Percentiles rank a stretch among this genome's conserved stretches.
phyloP scores from a whole-genome alignment of 2,888 invertebrate species.

The Ernsta delagoae region DNA sequence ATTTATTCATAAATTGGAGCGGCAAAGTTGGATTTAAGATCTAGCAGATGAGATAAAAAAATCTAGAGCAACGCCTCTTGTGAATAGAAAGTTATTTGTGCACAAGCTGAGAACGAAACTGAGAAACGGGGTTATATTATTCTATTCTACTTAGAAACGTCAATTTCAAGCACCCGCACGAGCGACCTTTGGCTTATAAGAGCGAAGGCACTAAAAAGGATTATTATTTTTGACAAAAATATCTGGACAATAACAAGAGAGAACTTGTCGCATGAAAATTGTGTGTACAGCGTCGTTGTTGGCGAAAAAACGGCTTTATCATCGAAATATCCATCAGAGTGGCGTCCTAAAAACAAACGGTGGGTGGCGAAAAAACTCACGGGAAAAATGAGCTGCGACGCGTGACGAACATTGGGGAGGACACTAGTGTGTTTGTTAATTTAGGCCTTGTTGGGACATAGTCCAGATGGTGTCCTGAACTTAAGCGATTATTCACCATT shows the following conservation, averaged over 20 bases:
- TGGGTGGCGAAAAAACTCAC: constrained; percentile 29
- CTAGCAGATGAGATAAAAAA: neutral
- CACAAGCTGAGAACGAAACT: neutral
- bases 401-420: constrained; percentile 3
- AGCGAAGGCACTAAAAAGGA: neutral
- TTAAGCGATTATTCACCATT: neutral
- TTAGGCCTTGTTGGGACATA: constrained; percentile 1
- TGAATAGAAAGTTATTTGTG: too few species aligned
- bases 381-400: constrained; percentile 23
- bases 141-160: neutral
- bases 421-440: neutral
- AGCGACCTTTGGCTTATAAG: neutral
- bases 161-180: neutral
- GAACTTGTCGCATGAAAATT: constrained; percentile 40
- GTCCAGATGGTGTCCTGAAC: neutral
- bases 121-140: neutral
- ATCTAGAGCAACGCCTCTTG: neutral
- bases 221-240: constrained; percentile 17
- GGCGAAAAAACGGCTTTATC: constrained; percentile 51
- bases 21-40: neutral
- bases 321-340: constrained; percentile 51
- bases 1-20: too few species aligned
- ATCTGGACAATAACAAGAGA: constrained; percentile 38
- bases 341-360: constrained; percentile 53
- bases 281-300: constrained; percentile 42